Conservation (phyloP, 2,797 vertebrate species). For the Brotogeris chrysoptera region DNA sequence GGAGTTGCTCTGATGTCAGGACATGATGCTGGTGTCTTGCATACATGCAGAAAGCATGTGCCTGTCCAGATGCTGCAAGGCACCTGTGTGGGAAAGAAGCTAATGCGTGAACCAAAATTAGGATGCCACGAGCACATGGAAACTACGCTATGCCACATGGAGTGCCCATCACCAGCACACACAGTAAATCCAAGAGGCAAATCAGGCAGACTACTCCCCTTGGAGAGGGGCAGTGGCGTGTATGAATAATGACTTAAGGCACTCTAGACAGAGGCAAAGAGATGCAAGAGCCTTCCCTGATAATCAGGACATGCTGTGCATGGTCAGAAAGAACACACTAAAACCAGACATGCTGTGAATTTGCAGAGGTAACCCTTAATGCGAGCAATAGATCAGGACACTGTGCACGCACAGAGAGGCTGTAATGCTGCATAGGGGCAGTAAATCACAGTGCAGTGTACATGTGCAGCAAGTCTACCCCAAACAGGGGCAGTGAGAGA, state of each 20-base stretch:
- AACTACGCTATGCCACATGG: rapidly evolving
- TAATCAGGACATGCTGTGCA: not conserved
- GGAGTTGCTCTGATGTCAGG: rapidly evolving
- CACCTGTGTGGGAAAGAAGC: not conserved
- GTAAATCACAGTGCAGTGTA: not conserved
- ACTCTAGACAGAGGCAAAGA: not conserved
- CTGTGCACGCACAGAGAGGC: not conserved
- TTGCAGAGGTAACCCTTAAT: not conserved
- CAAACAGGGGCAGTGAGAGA: not conserved
- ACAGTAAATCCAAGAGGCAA: not conserved
- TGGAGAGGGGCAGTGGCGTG: not conserved
- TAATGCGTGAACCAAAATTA: not conserved
- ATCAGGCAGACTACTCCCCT: not conserved
- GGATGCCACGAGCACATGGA: not conserved
- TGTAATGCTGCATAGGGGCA: not conserved
- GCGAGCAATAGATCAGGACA: not conserved
- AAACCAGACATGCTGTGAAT: not conserved
- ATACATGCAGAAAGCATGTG: not conserved
- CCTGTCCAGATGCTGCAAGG: not conserved
- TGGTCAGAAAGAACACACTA: not conserved
- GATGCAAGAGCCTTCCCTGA: not conserved
- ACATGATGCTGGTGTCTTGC: not conserved
- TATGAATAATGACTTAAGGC: not conserved
- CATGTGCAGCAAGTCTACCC: not conserved
- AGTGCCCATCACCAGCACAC: not conserved